Evolutionary conservation across 1,140 invertebrate species (phyloP), one percentile per base, ranked within the genome.

Genomic region (Harpegnathos saltator): DNA sequence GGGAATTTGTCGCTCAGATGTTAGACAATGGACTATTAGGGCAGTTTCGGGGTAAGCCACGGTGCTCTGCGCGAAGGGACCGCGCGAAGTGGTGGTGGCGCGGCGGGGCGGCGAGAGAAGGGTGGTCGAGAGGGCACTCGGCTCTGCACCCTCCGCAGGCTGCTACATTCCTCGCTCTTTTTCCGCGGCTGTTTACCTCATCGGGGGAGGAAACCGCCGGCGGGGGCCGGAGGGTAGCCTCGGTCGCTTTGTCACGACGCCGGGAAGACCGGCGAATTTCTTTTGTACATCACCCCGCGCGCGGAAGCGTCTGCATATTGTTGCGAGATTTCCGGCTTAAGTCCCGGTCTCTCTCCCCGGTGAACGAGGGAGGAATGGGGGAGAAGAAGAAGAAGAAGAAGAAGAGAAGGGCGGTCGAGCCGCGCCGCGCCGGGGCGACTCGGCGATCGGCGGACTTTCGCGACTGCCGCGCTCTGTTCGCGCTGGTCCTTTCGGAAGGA

Each of bases 11-110:
- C 84, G 75, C 65, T 84, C 68, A 72, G 77, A 89, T 78, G 87
- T 85, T 82, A 82, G 85, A 89, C 88, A 89, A 89, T 89, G 73
- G 88, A 89, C 85, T 89, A 89, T 89, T 89, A 89, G 88, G 85
- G 82, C 78, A 83, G 88, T 89, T 87, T 85, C 44, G 56, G 26
- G 82, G 61, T 86, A 89, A 89, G 84, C 84, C 44, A 61, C 84
- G n/a, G 19, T 63, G 59, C 81, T 75, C 56, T 59, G 5, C 19
- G 14, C 58, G 29, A 58, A 38, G n/a, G 29, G n/a, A 29, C 33
- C 38, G 22, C 9, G 56, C 58, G 29, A 83, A 71, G 66, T 66
- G 29, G 66, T 38, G 58, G n/a, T 50, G 52, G 19, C 9, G 61
- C 7, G 24, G 61, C 19, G 22, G 78, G 38, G 26, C 17, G 66